Conservation (phyloP, 1,140 invertebrate genomes). For the Heliconius nattereri region DNA sequence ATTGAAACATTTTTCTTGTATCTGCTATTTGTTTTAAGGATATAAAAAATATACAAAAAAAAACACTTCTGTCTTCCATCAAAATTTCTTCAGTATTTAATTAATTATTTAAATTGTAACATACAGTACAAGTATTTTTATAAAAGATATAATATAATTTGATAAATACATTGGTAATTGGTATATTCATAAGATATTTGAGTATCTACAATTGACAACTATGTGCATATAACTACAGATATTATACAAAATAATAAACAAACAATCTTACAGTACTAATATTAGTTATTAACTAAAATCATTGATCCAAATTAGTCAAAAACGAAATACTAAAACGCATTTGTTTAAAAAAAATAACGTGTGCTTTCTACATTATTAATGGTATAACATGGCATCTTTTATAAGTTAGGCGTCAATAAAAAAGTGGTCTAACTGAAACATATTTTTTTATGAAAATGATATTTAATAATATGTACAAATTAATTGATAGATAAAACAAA, state of each 20-base stretch:
- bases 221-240: conserved; percentile 43
- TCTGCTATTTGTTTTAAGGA: too few relatives aligned
- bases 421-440: neutral
- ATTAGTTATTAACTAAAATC: conserved; percentile 18
- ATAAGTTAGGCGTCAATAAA: neutral
- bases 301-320: conserved; percentile 38
- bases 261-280: conserved; percentile 9
- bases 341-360: conserved; percentile 47
- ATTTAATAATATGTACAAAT: neutral
- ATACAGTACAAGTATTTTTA: neutral
- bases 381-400: conserved; percentile 69
- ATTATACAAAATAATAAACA: conserved; percentile 36
- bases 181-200: conserved; percentile 53
- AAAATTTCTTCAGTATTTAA: conserved; percentile 1
- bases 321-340: conserved; percentile 79
- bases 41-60: too few relatives aligned
- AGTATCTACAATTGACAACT: conserved; percentile 56
- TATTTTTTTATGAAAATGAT: neutral
- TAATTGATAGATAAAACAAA: neutral
- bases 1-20: too few relatives aligned
- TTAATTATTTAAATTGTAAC: neutral
- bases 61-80: neutral
- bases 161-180: conserved; percentile 44
- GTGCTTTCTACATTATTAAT: conserved; percentile 46
- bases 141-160: conserved; percentile 33